Percentiles rank a stretch among this genome's conserved stretches.
These are phyloP conservation scores for Blastobasis adustella DNA, from an alignment of 2,888 invertebrate species.

Conservation along the genomic window DNA sequence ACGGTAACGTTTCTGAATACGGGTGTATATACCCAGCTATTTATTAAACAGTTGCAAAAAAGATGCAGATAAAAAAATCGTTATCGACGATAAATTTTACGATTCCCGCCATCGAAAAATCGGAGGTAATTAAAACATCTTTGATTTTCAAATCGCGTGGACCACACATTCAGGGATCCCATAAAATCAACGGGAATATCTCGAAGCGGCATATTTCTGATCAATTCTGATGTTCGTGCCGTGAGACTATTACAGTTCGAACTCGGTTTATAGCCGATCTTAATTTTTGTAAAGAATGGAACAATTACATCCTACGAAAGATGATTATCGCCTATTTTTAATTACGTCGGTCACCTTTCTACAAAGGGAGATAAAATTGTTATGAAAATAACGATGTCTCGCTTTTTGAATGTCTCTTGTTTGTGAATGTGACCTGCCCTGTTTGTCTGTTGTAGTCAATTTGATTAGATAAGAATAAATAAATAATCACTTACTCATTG, in stretches of 20 bases:
- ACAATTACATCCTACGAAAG: slow-evolving; percentile 18
- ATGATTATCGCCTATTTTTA: slow-evolving; percentile 14
- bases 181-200: slow-evolving; percentile 55
- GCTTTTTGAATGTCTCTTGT: background rate
- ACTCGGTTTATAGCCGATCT: slow-evolving; percentile 43
- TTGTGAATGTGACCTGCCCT: slow-evolving; percentile 21
- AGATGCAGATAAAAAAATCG: too few species aligned
- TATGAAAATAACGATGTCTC: background rate
- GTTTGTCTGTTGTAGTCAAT: background rate
- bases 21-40: too few species aligned
- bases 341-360: background rate
- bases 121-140: too few species aligned
- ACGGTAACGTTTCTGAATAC: too few species aligned
- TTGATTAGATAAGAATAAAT: background rate
- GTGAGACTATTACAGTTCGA: slow-evolving; percentile 47
- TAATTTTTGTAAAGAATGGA: slow-evolving; percentile 39
- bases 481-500: background rate
- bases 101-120: too few species aligned
- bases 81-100: too few species aligned
- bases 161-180: slow-evolving; percentile 53
- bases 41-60: too few species aligned
- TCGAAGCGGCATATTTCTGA: slow-evolving; percentile 26
- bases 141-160: slow-evolving; percentile 40
- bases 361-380: too few species aligned
- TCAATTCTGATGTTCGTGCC: slow-evolving; percentile 43